A percentile compares a stretch with the other conserved stretches of the same genome.
phyloP scores from a whole-genome alignment of 1,140 invertebrate genomes.

The Diabrotica virgifera region DNA sequence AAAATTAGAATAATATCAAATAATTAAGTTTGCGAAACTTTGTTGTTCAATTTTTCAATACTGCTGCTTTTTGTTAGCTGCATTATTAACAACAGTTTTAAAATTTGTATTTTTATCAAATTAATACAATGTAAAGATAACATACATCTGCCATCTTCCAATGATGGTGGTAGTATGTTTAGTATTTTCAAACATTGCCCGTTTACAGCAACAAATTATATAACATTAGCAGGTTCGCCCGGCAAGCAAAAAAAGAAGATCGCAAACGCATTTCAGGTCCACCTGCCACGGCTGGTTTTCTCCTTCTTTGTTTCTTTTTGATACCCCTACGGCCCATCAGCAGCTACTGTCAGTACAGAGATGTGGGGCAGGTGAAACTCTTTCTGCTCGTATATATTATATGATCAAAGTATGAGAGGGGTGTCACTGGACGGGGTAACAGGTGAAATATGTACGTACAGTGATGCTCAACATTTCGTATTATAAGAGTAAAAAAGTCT shows the following conservation, averaged over 20 bases:
- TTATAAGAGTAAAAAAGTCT: too few relatives aligned
- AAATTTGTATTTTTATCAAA: too few relatives aligned
- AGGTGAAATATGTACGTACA: not conserved
- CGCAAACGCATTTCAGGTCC: not conserved
- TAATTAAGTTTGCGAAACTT: too few relatives aligned
- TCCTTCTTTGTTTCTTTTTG: constrained; percentile 16
- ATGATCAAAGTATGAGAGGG: not conserved
- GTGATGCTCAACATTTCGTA: too few relatives aligned
- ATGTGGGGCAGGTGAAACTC: constrained; percentile 28
- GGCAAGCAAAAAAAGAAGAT: not conserved
- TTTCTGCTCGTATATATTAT: not conserved
- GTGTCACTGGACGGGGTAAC: constrained; percentile 1
- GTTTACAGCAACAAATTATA: not conserved
- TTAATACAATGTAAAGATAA: too few relatives aligned
- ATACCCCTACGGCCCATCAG: constrained; percentile 23
- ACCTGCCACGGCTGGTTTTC: not conserved
- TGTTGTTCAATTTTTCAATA: too few relatives aligned
- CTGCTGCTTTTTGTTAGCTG: too few relatives aligned
- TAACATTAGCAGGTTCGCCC: not conserved
- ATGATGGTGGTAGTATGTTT: too few relatives aligned
- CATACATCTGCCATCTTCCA: too few relatives aligned
- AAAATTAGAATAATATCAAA: too few relatives aligned
- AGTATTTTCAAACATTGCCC: too few relatives aligned
- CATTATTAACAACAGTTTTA: too few relatives aligned
- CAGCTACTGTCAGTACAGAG: constrained; percentile 23